Conservation (phyloP, 2,888 invertebrate species). For the Caenorhabditis zanzibari region DNA sequence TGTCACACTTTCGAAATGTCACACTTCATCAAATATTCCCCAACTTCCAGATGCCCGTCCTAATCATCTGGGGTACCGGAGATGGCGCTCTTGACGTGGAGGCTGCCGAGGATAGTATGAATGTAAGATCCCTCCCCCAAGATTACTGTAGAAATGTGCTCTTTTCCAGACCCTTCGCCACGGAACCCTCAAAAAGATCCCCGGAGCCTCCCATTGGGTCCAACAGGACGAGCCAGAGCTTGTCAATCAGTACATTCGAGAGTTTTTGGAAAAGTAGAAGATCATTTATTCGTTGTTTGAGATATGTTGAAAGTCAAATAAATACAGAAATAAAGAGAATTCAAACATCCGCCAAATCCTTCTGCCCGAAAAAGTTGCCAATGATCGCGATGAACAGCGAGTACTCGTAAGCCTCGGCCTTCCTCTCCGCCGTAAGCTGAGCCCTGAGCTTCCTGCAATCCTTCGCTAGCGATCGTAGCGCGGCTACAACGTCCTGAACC, state of each 20-base stretch:
- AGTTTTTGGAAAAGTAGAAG: slow-evolving; percentile 62
- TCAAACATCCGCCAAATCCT: slow-evolving; percentile 68
- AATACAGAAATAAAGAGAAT: slow-evolving; percentile 1
- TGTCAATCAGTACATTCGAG: slow-evolving; percentile 73
- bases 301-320: not conserved
- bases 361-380: slow-evolving; percentile 68
- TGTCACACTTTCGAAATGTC: not conserved
- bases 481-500: slow-evolving; percentile 66
- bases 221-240: slow-evolving; percentile 88
- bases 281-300: no score
- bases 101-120: slow-evolving; percentile 84
- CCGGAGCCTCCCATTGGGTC: slow-evolving; percentile 89
- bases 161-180: slow-evolving; percentile 14
- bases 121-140: slow-evolving; percentile 11
- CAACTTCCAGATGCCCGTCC: slow-evolving; percentile 79
- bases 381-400: slow-evolving; percentile 73
- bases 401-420: slow-evolving; percentile 61
- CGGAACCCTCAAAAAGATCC: slow-evolving; percentile 36
- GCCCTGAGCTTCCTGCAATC: slow-evolving; percentile 54
- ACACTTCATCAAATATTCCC: no score
- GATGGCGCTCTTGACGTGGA: slow-evolving; percentile 87
- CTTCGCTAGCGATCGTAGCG: slow-evolving; percentile 59
- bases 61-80: slow-evolving; percentile 86
- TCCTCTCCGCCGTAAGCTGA: slow-evolving; percentile 34
- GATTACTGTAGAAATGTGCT: not conserved